Base-by-base conservation (phyloP, 2,888 invertebrate species). In the Helleia helle region DNA sequence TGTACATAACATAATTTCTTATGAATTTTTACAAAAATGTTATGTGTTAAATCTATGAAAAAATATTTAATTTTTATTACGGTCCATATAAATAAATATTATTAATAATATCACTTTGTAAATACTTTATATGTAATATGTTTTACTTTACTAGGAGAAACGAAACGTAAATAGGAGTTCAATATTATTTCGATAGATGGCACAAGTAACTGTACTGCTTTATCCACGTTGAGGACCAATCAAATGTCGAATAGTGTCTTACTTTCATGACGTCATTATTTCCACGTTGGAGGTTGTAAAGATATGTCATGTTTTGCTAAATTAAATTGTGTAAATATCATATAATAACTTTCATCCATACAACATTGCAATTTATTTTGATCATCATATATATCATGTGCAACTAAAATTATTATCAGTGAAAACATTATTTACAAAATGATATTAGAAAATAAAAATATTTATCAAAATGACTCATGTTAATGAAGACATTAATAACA, bases 251-350 rank as follows among this genome's bases (percentile, higher is more conserved):
- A 61, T 60, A 62, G 81, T 83, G 83, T 71, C 71, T 70, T 56
- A 69, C 57, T 68, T 69, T 62, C 56, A 65, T 88, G 88, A 89
- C 88, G 89, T 88, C 86, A 87, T 79, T 85, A 81, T 65, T 87
- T 88, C 89, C 89, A 89, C 89, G 89, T 86, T 88, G 89, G 88
- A 88, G 86, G 74, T 74, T 68, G 69, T 65, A 51, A 47, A 38
- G 69, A 71, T 73, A 72, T 75, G 83, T 80, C 80, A 81, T 70
- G 65, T 67, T 59, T 59, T 54, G 55, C 53, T 43, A 37, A 38
- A 31, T 66, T 65, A 71, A 67, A 61, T 68, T 66, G 66, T 65
- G 55, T 58, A 51, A 59, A 59, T 58, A 60, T 58, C 47, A 38
- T 34, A 38, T 41, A 41, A 31, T n/a, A n/a, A n/a, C n/a, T n/a